Base-by-base conservation (phyloP, 2,113 vertebrate genomes). In the Laterallus jamaicensis region DNA sequence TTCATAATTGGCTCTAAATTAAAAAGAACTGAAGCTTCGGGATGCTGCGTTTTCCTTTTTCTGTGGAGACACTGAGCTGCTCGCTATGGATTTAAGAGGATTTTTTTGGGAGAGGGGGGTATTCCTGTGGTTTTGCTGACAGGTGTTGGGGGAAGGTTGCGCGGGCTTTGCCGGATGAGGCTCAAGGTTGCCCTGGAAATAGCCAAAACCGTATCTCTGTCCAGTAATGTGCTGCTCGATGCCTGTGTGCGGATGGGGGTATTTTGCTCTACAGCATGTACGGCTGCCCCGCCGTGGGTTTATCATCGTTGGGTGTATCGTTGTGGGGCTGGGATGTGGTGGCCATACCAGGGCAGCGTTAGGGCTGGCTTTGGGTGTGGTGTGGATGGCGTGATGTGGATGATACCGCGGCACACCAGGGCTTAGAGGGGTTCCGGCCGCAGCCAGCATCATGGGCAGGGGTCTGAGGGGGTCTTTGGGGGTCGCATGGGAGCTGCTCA, bases 1-100 rank as follows among this genome's bases (percentile, higher is more conserved):
- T 95, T 86, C 82, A 18, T 97, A 96, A 95, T 89, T 96, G 93
- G 79, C 90, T 74, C 93, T 95, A 75, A 94, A 97, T 95, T 88
- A 95, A 92, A 89, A 93, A 87, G 64, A 89, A 97, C 93, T 71
- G 90, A 82, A 85, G 54, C 89, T 82, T 82, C 42, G 77, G 85
- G 95, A 92, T 85, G 86, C 92, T 92, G 87, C 84, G 37, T 20
- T 91, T 88, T 86, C 62, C 79, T 67, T 14, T 49, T 52, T 91
- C 95, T 39, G 63, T 19, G 66, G 78, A 64, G 78, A 39, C 63
- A 35, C 80, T 78, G 52, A 76, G 54, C 94, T 70, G 7, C 91
- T 86, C 20, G 29, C 92, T 52, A 85, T 22, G 92, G 84, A 40
- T 85, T 92, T 74, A 16, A 76, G 18, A 63, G 60, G 49, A 82